Conservation (phyloP, 2,888 invertebrate genomes). For the Conops quadrifasciatus region DNA sequence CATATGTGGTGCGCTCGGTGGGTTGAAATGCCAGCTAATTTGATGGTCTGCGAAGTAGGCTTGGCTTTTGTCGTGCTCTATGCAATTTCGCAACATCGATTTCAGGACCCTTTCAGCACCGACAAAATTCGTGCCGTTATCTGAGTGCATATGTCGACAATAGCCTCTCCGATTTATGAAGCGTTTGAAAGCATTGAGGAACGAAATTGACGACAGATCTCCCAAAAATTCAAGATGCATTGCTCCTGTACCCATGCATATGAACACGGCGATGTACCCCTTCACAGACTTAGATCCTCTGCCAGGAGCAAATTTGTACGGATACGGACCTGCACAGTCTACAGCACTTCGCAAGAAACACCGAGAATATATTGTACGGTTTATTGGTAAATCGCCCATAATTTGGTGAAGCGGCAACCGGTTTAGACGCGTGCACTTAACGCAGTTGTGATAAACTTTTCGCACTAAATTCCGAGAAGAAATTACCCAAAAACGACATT, state of each 20-base stretch:
- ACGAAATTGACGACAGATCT: slow-evolving; percentile 6
- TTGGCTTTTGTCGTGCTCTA: not conserved
- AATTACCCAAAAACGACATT: not conserved
- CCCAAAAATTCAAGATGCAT: slow-evolving; percentile 30
- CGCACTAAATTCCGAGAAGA: no score
- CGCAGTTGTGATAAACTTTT: not conserved
- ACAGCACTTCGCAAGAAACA: no score
- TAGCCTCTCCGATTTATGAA: slow-evolving; percentile 24
- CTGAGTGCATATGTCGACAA: slow-evolving; percentile 36
- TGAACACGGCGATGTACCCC: slow-evolving; percentile 21
- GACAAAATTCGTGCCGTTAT: slow-evolving; percentile 13
- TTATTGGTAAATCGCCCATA: not conserved
- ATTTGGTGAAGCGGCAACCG: not conserved
- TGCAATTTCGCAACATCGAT: not conserved
- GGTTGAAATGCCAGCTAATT: slow-evolving; percentile 28
- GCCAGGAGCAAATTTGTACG: not conserved
- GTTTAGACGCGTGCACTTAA: not conserved
- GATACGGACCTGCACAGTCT: not conserved
- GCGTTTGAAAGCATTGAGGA: slow-evolving; percentile 20
- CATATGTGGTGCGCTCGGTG: slow-evolving; percentile 26
- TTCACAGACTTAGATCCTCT: slow-evolving; percentile 1
- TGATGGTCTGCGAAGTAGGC: not conserved
- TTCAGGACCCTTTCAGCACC: slow-evolving; percentile 7
- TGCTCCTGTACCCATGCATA: slow-evolving; percentile 24
- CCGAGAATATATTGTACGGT: not conserved